Evolutionary conservation across 2,888 invertebrate species (phyloP).

Genomic region (Dastarcus helophoroides): DNA sequence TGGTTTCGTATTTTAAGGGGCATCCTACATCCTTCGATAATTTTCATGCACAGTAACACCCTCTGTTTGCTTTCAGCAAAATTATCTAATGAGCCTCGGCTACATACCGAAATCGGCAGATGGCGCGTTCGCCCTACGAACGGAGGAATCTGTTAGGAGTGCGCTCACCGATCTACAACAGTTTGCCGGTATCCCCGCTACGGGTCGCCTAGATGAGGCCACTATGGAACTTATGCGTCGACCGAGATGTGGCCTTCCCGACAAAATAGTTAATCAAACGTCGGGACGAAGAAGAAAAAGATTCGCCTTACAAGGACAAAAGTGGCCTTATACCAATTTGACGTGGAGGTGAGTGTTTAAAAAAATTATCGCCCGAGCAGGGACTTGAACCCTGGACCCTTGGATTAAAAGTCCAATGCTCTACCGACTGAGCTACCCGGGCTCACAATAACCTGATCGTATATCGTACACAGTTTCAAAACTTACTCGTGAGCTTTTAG

Average conservation of each 20-base stretch:
- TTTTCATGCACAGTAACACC: too few species aligned
- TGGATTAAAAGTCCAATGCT: slow-evolving; percentile 69
- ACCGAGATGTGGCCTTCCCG: slow-evolving; percentile 80
- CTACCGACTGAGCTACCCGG: slow-evolving; percentile 67
- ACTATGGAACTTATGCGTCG: slow-evolving; percentile 62
- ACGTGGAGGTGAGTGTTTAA: slow-evolving; percentile 78
- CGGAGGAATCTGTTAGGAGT: slow-evolving; percentile 69
- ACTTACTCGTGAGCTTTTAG: too few species aligned
- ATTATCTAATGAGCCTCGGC: slow-evolving; percentile 79
- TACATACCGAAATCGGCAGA: slow-evolving; percentile 63
- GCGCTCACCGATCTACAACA: slow-evolving; percentile 65
- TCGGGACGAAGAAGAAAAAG: slow-evolving; percentile 45
- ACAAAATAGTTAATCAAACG: slow-evolving; percentile 41
- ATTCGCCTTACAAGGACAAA: slow-evolving; percentile 79
- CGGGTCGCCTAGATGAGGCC: slow-evolving; percentile 69
- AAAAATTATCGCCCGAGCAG: slow-evolving; percentile 50
- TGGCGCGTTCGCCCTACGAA: slow-evolving; percentile 65
- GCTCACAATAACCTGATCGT: too few species aligned
- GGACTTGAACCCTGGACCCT: slow-evolving; percentile 70
- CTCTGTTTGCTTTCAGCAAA: too few species aligned
- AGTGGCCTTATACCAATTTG: slow-evolving; percentile 78
- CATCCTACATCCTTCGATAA: too few species aligned
- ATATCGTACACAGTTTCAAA: too few species aligned
- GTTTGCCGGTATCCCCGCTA: slow-evolving; percentile 74
- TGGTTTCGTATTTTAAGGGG: too few species aligned